Percentiles rank a stretch among this genome's conserved stretches.
phyloP scores from a whole-genome alignment of 2,113 vertebrate species.

The Indri indri region DNA sequence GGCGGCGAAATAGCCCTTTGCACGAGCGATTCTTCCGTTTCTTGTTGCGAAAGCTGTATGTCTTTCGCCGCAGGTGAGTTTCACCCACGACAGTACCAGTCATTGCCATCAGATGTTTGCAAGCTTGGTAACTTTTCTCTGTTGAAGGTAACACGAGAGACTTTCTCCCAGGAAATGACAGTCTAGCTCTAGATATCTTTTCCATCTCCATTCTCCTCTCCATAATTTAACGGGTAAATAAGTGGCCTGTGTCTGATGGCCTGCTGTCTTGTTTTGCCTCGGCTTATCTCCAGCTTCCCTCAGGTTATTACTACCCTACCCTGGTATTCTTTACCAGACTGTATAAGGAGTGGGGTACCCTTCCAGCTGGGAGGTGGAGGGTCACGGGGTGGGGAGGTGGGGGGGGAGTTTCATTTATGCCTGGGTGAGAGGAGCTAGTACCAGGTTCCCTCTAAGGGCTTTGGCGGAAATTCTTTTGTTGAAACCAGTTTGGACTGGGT shows the following conservation, averaged over 20 bases:
- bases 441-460: neutral
- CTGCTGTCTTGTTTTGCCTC: neutral
- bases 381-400: neutral
- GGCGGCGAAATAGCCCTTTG: slow-evolving; percentile 83
- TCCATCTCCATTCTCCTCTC: neutral
- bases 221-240: neutral
- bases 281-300: neutral
- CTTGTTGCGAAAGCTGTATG: slow-evolving; percentile 87
- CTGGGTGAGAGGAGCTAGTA: neutral
- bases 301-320: neutral
- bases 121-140: neutral
- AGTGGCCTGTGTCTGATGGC: neutral
- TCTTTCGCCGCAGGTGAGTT: slow-evolving; percentile 91
- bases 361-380: neutral
- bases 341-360: neutral
- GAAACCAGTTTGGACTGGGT: slow-evolving; percentile 29
- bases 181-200: neutral
- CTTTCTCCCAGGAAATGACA: neutral
- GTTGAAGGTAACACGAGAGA: neutral
- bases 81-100: neutral
- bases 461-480: neutral
- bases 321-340: neutral
- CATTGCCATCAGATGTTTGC: neutral
- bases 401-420: neutral
- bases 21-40: slow-evolving; percentile 88